Conservation (phyloP, 2,797 vertebrate genomes). For the Xenops minutus region DNA sequence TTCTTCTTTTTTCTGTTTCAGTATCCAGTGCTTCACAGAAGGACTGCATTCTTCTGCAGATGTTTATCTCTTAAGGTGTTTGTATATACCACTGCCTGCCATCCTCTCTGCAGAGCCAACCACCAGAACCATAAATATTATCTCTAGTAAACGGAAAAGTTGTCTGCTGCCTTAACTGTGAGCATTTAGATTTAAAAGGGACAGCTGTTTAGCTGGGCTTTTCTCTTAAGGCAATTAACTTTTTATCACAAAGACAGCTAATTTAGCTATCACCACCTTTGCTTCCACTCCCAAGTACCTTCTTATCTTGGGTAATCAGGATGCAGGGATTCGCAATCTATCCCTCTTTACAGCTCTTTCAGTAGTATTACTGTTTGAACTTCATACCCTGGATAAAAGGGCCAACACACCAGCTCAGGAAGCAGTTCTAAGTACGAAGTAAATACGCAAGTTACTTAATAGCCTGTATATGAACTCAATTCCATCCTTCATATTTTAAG, state of each 20-base stretch:
- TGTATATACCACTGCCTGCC: neutral
- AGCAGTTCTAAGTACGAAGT: conserved; percentile 48
- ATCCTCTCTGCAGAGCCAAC: neutral
- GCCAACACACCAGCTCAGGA: conserved; percentile 40
- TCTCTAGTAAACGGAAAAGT: neutral
- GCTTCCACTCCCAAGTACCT: conserved; percentile 53
- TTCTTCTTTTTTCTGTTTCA: neutral
- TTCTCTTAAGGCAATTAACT: conserved; percentile 18
- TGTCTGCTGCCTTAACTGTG: conserved; percentile 9
- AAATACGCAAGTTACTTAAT: conserved; percentile 68
- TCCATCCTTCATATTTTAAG: conserved; percentile 65
- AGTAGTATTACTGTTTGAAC: conserved; percentile 60
- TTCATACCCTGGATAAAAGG: conserved; percentile 46
- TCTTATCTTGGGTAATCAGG: conserved; percentile 71
- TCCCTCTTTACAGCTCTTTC: conserved; percentile 52
- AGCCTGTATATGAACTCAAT: conserved; percentile 63
- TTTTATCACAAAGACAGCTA: conserved; percentile 58
- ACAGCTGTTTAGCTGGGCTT: neutral
- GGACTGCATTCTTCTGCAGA: neutral
- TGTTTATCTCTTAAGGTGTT: conserved; percentile 38
- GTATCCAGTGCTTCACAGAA: neutral
- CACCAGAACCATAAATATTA: conserved; percentile 23
- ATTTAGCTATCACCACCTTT: conserved; percentile 51
- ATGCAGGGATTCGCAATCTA: conserved; percentile 53
- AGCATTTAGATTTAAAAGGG: conserved; percentile 2